Percentiles rank a stretch among this genome's conserved stretches.
Conservation (phyloP, 2,888 invertebrate species). For the Pomacea canaliculata region DNA sequence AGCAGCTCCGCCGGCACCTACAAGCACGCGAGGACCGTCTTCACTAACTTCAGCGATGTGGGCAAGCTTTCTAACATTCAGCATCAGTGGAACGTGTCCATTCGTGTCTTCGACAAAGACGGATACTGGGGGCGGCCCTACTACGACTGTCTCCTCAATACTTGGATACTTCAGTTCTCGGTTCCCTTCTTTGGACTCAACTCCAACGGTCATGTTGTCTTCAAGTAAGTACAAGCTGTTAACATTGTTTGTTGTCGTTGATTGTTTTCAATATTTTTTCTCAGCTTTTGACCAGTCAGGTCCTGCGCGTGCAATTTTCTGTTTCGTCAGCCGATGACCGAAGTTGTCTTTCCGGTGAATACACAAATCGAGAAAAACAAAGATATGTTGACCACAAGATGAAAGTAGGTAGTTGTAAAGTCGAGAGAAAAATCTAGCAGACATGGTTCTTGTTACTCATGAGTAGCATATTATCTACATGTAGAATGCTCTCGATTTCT, state of each 20-base stretch:
- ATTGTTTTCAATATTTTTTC: neutral
- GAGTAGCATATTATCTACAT: no score
- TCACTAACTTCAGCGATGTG: slow-evolving; percentile 31
- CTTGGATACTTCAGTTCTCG: slow-evolving; percentile 50
- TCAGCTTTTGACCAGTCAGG: neutral
- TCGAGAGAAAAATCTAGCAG: no score
- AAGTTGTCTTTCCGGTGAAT: no score
- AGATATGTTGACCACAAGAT: no score
- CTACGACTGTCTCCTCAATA: slow-evolving; percentile 50
- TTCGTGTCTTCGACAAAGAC: slow-evolving; percentile 33
- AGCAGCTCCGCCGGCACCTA: slow-evolving; percentile 12
- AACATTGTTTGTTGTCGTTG: neutral
- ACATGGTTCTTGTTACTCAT: no score
- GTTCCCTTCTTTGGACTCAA: slow-evolving; percentile 47
- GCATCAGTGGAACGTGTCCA: slow-evolving; percentile 28
- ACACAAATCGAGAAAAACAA: no score
- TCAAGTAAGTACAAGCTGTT: slow-evolving; percentile 46
- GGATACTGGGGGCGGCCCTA: slow-evolving; percentile 51
- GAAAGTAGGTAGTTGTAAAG: no score
- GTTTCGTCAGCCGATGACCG: no score
- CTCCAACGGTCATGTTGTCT: slow-evolving; percentile 31
- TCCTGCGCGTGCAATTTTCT: neutral
- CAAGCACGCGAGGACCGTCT: slow-evolving; percentile 23
- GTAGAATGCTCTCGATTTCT: no score
- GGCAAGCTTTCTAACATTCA: slow-evolving; percentile 18